Percentiles rank a stretch among this genome's conserved stretches.
phyloP scores from a whole-genome alignment of 2,113 vertebrate species.

The Aplodontia rufa region DNA sequence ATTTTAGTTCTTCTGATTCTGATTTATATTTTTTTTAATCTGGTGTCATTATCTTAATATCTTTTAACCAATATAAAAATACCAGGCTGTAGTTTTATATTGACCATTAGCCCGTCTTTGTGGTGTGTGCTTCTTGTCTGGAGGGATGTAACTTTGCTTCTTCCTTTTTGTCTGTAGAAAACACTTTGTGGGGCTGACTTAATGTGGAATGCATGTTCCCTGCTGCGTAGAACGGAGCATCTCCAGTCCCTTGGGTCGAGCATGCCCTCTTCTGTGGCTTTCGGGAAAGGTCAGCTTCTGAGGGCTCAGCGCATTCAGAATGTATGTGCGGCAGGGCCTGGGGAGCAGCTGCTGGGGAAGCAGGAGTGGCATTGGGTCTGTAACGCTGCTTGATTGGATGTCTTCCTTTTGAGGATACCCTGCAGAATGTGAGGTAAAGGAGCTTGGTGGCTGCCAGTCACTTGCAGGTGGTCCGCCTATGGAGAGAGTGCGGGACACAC shows the following conservation, averaged over 20 bases:
- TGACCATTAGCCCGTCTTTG: not conserved
- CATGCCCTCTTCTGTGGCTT: not conserved
- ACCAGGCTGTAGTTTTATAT: not conserved
- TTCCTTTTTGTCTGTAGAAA: not conserved
- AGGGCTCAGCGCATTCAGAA: not conserved
- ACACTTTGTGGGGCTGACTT: not conserved
- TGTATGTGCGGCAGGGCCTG: not conserved
- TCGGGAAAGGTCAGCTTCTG: not conserved
- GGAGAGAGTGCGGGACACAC: not conserved
- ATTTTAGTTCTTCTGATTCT: slow-evolving; percentile 33
- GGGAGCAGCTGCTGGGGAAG: not conserved
- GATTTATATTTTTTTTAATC: not conserved
- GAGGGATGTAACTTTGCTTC: not conserved
- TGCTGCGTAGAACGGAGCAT: not conserved
- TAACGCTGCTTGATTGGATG: too few species aligned
- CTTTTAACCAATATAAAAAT: slow-evolving; percentile 2
- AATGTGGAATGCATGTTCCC: not conserved
- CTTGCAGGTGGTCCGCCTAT: not conserved
- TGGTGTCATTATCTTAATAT: not conserved
- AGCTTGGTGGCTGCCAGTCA: not conserved
- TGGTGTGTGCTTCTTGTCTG: not conserved
- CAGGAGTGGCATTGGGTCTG: not conserved
- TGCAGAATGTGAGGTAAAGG: not conserved
- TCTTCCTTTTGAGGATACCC: not conserved
- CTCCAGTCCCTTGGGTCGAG: not conserved